Evolutionary conservation across 2,113 vertebrate genomes (phyloP), one percentile per base, ranked within the genome.

Genomic region (Sorex fumeus): DNA sequence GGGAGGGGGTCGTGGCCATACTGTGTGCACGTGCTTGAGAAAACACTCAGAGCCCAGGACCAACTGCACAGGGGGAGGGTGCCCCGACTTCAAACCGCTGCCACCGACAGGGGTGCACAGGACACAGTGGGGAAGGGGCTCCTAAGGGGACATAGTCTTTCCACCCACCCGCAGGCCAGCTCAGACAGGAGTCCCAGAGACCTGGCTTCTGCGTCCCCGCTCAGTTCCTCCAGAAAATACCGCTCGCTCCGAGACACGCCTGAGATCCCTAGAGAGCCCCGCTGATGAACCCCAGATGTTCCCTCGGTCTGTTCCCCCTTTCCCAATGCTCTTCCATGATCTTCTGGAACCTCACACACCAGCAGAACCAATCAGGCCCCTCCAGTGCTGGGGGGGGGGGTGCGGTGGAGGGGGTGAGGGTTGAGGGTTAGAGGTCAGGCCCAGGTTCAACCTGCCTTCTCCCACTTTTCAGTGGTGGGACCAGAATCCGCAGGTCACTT

Each of bases 31-130:
- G 82, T 15, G 13, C 18, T 74, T 67, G 4, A 81, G 47, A 28
- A 69, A 91, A 81, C 66, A 85, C 40, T 87, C 62, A 84, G 87
- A 84, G 50, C 64, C 91, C 80, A 50, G 19, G 15, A 78, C 19
- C n/a, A 50, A 50, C 47, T 13, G 13, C 47, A 50, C 47, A 50
- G 47, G 9, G 47, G 40, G 40, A 40, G 40, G 40, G 40, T n/a
- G n/a, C n/a, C n/a, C n/a, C n/a, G n/a, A n/a, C n/a, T n/a, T n/a
- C n/a, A n/a, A n/a, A n/a, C n/a, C n/a, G n/a, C n/a, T n/a, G n/a
- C n/a, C n/a, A n/a, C n/a, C n/a, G n/a, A n/a, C n/a, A n/a, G n/a
- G n/a, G n/a, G n/a, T n/a, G 77, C 1, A 11, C 9, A 32, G 8
- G 34, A 23, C 19, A 36, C n/a, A 19, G 78, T 11, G 19, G n/a